A percentile compares a stretch with the other conserved stretches of the same genome.
Evolutionary conservation across 2,113 vertebrate genomes (phyloP).

Genomic region (Pseudopipra pipra): DNA sequence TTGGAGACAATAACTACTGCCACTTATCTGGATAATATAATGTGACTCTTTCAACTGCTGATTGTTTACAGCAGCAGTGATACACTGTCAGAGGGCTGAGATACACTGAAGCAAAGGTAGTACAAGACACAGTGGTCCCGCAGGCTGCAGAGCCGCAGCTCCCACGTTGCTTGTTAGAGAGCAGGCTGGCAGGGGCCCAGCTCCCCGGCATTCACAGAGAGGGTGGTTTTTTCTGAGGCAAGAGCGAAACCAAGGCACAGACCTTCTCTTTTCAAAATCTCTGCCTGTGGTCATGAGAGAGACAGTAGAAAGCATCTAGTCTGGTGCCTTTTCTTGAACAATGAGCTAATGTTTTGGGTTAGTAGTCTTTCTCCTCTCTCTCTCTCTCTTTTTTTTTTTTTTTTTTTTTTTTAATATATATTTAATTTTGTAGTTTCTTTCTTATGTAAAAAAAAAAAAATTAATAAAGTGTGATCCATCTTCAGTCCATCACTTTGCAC

Average conservation of each 20-base stretch:
- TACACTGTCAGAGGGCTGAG: neutral
- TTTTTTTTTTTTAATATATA: neutral
- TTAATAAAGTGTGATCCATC: neutral
- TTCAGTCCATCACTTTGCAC: neutral
- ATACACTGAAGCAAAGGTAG: neutral
- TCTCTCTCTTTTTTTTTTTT: no score
- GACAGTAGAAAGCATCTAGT: neutral
- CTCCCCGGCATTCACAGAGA: neutral
- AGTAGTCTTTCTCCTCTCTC: neutral
- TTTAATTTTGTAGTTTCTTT: neutral
- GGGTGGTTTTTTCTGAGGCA: neutral
- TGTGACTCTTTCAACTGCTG: neutral
- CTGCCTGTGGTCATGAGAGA: neutral
- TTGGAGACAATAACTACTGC: neutral
- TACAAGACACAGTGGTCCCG: neutral
- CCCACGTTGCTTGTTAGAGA: neutral
- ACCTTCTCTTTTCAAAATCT: neutral
- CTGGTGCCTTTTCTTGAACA: neutral
- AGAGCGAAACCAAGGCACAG: neutral
- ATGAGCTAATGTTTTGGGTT: neutral
- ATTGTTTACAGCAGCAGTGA: neutral
- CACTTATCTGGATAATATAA: neutral
- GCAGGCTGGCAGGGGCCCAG: neutral
- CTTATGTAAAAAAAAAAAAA: neutral
- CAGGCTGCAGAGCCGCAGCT: neutral